Conservation (phyloP, 1,140 invertebrate genomes). For the Tigriopus japonicus region DNA sequence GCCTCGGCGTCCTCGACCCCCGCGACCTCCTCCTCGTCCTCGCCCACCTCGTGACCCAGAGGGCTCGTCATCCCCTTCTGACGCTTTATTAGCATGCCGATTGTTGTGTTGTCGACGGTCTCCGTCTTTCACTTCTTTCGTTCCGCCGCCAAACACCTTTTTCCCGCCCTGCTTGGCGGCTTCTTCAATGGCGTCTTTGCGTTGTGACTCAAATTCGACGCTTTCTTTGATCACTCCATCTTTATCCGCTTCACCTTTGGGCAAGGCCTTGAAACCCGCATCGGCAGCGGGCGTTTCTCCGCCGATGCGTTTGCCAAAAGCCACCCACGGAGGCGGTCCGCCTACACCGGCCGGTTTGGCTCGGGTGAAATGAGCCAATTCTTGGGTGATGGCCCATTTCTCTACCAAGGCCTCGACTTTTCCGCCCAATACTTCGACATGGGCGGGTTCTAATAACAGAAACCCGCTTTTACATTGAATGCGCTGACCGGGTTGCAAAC, state of each 20-base stretch:
- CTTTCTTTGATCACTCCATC: neutral
- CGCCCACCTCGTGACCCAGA: neutral
- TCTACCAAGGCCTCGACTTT: neutral
- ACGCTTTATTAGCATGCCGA: neutral
- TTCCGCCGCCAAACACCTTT: slow-evolving; percentile 2
- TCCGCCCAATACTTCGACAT: neutral
- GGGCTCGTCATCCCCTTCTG: no score
- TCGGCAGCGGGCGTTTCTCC: neutral
- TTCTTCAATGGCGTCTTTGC: neutral
- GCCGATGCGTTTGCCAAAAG: neutral
- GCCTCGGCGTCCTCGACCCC: neutral
- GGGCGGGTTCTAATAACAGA: neutral
- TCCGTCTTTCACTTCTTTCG: neutral
- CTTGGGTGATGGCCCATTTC: neutral
- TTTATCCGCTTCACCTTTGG: neutral
- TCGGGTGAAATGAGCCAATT: neutral
- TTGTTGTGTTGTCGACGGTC: neutral
- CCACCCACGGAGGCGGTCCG: neutral
- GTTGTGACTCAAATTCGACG: neutral
- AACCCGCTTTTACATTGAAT: neutral
- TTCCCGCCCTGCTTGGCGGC: neutral
- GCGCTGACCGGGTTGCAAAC: neutral
- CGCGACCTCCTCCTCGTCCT: neutral
- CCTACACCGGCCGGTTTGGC: neutral
- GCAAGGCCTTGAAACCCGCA: neutral